These are phyloP conservation scores for Oreochromis tanganicae DNA, from an alignment of 2,113 vertebrate genomes.

Conservation along the genomic window DNA sequence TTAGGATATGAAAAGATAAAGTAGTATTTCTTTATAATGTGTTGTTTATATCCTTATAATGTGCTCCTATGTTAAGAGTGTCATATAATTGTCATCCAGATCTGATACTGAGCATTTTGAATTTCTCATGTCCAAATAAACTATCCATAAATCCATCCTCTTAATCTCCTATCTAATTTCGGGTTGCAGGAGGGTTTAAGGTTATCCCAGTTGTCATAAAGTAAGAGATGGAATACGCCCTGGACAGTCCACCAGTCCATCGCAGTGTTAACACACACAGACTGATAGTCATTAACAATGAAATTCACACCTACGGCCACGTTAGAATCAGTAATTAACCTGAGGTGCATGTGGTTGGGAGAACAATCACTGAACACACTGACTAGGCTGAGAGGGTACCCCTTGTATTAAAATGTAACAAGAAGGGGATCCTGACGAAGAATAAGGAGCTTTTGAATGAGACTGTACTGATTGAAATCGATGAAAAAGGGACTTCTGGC, in stretches of 20 bases:
- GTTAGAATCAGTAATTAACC: neutral
- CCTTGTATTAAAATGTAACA: neutral
- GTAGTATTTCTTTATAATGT: neutral
- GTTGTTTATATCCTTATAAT: neutral
- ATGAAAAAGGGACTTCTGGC: neutral
- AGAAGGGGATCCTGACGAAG: neutral
- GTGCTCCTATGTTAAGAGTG: neutral
- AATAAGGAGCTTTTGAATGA: neutral
- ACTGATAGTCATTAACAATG: neutral
- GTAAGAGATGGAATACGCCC: neutral
- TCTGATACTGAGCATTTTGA: neutral
- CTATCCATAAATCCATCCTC: neutral
- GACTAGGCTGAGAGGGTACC: neutral
- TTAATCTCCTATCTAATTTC: neutral
- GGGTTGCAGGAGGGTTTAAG: neutral
- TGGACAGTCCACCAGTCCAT: fast-evolving
- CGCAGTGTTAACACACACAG: fast-evolving
- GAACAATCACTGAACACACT: neutral
- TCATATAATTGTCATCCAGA: neutral
- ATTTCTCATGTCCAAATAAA: neutral
- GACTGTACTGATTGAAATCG: neutral
- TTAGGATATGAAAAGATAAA: neutral
- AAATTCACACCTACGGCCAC: neutral
- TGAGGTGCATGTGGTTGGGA: fast-evolving
- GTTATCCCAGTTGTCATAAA: neutral